Base-by-base conservation (phyloP, 2,888 invertebrate genomes). In the Brenthis daphne region DNA sequence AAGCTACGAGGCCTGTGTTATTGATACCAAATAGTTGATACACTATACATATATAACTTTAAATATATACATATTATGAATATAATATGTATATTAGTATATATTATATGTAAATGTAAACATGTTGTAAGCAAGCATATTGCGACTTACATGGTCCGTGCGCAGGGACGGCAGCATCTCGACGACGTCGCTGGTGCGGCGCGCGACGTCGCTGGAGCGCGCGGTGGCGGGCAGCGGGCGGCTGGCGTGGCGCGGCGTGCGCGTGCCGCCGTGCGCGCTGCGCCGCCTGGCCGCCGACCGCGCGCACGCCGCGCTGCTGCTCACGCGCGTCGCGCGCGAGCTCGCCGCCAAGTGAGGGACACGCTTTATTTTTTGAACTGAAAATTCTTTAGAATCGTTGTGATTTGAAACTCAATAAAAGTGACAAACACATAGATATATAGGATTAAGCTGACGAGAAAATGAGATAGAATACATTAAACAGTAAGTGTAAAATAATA, bases 201-300 rank as follows among this genome's bases (percentile, higher is more conserved):
- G 92, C 69, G 85, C 83, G 89, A 89, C 77, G 74, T 89, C 80
- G 87, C 89, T 88, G 82, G 94, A 83, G 85, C 88, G 83, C 84
- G 90, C 85, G 85, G 94, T 82, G 89, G 90, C 82, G 78, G 94
- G 79, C 77, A 94, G 81, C 87, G 88, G 77, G 84, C 89, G 78
- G 77, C 92, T 90, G 84, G 89, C 76, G 80, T 93, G 78, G 83
- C 93, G 83, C 86, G 94, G 84, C 78, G 93, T 79, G 76, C 87
- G 11, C 76, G 89, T 79, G 84, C 85, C 85, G 84, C 94, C 79
- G 80, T 87, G 82, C 1, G 82, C 79, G 24, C 80, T 91, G 74
- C 80, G 81, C 8, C 80, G 77, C 63, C 73, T 85, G 71, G 77
- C 74, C 57, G 67, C 73, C 29, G 77, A 82, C 64, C 72, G 67